Base-by-base conservation (phyloP, 2,797 vertebrate genomes). In the Enteromius mattozi region DNA sequence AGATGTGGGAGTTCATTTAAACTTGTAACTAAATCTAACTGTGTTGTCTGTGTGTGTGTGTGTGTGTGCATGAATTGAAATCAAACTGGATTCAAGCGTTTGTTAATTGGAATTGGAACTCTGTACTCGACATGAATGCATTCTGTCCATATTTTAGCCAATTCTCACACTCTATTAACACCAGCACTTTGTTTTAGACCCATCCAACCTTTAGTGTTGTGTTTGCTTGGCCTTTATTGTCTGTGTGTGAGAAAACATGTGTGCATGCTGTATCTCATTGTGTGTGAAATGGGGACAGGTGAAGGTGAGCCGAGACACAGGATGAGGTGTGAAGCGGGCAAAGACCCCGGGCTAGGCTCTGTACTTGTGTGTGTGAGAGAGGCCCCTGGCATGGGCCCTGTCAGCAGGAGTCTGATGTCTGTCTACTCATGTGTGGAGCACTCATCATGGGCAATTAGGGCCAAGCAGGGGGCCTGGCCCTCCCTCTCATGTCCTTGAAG, bases 391-490 rank as follows among this genome's bases (percentile, higher is more conserved):
- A 82, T 87, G 85, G 70, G 84, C 66, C 81, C 88, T 90, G 91
- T 89, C 93, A 90, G 93, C 78, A 90, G 93, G 94, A 90, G 91
- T 92, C 94, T 95, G 94, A 94, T 95, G 92, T 92, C 92, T 93
- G 93, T 91, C 92, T 94, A 92, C 93, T 94, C 93, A 92, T 93
- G 93, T 95, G 94, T 94, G 91, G 93, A 94, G 92, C 93, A 94
- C 93, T 95, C 93, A 95, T 95, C 94, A 94, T 94, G 93, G 92
- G 91, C 93, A 95, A 95, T 95, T 95, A 95, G 91, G 92, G 92
- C 91, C 89, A 87, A 92, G 92, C 91, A 92, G 94, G 89, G 92
- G 92, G 90, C 87, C 70, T 59, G 78, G 87, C 85, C 84, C 87
- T 84, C 76, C 85, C 79, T 74, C 85, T 82, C 63, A 78, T 88